Conservation (phyloP, 2,888 invertebrate species). For the Laothoe populi region DNA sequence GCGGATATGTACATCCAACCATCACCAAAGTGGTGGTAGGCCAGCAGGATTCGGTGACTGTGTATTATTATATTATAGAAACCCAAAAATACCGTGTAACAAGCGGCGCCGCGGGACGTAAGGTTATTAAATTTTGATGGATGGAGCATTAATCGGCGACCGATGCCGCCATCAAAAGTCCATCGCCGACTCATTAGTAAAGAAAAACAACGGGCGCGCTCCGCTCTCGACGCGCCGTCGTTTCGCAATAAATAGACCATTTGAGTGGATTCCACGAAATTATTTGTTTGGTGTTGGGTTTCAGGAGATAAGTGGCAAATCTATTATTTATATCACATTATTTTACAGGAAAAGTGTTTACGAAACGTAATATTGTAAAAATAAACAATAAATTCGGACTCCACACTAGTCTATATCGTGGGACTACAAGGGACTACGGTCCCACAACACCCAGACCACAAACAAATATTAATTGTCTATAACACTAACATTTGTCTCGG, state of each 20-base stretch:
- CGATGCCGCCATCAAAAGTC: conserved; percentile 62
- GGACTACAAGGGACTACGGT: too few relatives aligned
- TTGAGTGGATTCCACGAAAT: conserved; percentile 5
- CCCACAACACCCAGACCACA: too few relatives aligned
- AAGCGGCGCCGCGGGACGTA: conserved; percentile 29
- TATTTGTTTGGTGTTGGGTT: not conserved
- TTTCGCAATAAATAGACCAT: conserved; percentile 18
- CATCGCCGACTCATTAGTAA: conserved; percentile 59
- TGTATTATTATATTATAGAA: not conserved
- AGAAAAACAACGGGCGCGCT: conserved; percentile 39
- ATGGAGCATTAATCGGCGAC: conserved; percentile 55
- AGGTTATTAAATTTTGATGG: conserved; percentile 63
- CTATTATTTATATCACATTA: not conserved
- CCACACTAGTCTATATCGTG: too few relatives aligned
- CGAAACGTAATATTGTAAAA: too few relatives aligned
- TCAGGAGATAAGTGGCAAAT: not conserved
- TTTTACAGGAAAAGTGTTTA: too few relatives aligned
- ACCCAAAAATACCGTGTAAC: not conserved
- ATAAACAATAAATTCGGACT: too few relatives aligned
- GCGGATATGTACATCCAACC: too few relatives aligned
- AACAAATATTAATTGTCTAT: too few relatives aligned
- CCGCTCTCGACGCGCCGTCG: not conserved
- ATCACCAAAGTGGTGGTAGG: too few relatives aligned
- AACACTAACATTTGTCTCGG: too few relatives aligned
- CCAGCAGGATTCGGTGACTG: too few relatives aligned